These are phyloP conservation scores for Athalia cordata DNA, from an alignment of 2,888 invertebrate species.

Conservation along the genomic window DNA sequence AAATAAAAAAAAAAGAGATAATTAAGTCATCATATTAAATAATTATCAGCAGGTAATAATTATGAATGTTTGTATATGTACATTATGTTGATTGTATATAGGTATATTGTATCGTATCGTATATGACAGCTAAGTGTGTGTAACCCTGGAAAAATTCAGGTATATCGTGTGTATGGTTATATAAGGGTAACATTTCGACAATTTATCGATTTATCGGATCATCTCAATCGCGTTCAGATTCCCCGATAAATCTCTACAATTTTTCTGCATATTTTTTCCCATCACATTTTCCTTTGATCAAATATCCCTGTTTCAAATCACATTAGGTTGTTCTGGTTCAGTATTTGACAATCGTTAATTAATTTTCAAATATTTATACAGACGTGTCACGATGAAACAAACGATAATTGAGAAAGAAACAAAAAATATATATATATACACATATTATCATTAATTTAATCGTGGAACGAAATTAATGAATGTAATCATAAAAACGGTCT, in stretches of 20 bases:
- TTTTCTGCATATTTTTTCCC: neutral
- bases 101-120: constrained; percentile 58
- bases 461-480: too few relatives aligned
- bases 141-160: constrained; percentile 66
- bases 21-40: constrained; percentile 4
- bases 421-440: too few relatives aligned
- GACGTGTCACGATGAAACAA: too few relatives aligned
- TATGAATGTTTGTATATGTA: constrained; percentile 71
- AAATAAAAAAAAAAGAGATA: neutral
- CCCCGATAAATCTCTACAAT: constrained; percentile 30
- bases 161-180: constrained; percentile 55
- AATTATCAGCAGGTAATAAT: neutral
- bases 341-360: too few relatives aligned
- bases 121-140: constrained; percentile 68
- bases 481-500: too few relatives aligned
- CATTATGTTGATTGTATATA: constrained; percentile 67
- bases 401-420: too few relatives aligned
- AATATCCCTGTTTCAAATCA: too few relatives aligned
- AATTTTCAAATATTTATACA: too few relatives aligned
- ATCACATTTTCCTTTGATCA: neutral
- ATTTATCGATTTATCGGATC: constrained; percentile 46
- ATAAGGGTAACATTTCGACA: constrained; percentile 48
- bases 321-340: too few relatives aligned
- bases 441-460: too few relatives aligned
- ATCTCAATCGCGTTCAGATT: constrained; percentile 2